Base-by-base conservation (phyloP, 2,113 vertebrate species). In the Cercopithecus mona region DNA sequence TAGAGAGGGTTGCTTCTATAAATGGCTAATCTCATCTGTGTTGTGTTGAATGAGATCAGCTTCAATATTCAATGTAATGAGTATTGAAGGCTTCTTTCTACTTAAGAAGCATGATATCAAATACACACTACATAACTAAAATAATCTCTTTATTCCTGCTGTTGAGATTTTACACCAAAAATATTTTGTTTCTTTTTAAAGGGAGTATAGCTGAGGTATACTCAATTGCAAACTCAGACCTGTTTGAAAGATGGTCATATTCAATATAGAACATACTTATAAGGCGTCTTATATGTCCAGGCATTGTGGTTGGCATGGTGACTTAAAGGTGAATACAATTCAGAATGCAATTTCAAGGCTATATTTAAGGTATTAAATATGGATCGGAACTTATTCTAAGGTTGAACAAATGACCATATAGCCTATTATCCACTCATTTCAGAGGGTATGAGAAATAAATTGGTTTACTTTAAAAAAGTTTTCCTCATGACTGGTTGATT, bases 311-410 rank as follows among this genome's bases (percentile, higher is more conserved):
- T 86, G 68, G 12, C 43, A 88, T 88, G 32, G 13, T 23, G 50
- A 80, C 81, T 92, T 80, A 85, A 89, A 88, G 35, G 93, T 32
- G 30, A 61, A 61, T 25, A 94, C 43, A 16, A 78, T 52, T 91
- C 79, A 89, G 50, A 75, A 72, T 18, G 52, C 27, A 82, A 95
- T 80, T 93, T 32, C 14, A 81, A 92, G 7, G 11, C 8, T 76
- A 45, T 66, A 50, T 52, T 80, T 64, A 79, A 43, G 55, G 17
- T 68, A 89, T 93, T 96, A 79, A 96, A 90, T 93, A 80, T 97
- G 55, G 27, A 87, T 95, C 20, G 87, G 61, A 88, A 93, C 12
- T 90, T 93, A 32, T 68, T 95, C 68, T 89, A 79, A 92, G 27
- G 17, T 76, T 80, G 45, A 95, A 30, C 40, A 94, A 95, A 82